phyloP scores from a whole-genome alignment of 2,113 vertebrate genomes.

The Aplodontia rufa region DNA sequence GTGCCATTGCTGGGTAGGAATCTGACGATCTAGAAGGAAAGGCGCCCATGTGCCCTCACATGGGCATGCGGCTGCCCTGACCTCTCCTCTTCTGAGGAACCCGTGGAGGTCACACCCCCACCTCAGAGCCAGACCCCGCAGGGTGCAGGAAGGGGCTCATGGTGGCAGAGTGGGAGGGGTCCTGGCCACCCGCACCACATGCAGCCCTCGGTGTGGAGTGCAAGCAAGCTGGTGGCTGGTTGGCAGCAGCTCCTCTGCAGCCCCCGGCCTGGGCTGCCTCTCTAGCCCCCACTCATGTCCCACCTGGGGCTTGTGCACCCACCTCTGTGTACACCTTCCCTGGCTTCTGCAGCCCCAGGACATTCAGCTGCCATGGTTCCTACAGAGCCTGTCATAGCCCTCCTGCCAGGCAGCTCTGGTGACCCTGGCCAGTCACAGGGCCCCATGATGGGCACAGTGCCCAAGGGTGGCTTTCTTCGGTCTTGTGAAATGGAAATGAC shows the following conservation, averaged over 20 bases:
- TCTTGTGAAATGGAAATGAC: background rate
- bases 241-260: background rate
- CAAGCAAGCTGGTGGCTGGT: too few relatives aligned
- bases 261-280: background rate
- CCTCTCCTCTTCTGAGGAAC: too few relatives aligned
- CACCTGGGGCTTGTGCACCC: background rate
- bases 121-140: too few relatives aligned
- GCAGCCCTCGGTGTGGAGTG: too few relatives aligned
- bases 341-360: background rate
- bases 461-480: background rate
- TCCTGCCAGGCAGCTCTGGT: background rate
- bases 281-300: background rate
- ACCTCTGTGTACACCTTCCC: background rate
- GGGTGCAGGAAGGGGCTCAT: too few relatives aligned
- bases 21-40: conserved; percentile 88
- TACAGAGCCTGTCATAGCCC: accelerated
- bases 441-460: accelerated
- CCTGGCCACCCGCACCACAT: too few relatives aligned
- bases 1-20: conserved; percentile 86
- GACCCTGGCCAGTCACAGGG: background rate
- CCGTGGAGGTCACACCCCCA: background rate
- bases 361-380: accelerated
- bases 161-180: too few relatives aligned
- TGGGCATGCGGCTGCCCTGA: too few relatives aligned
- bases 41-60: accelerated